phyloP scores from a whole-genome alignment of 2,797 vertebrate species.

The Ptychobarbus kaznakovi region DNA sequence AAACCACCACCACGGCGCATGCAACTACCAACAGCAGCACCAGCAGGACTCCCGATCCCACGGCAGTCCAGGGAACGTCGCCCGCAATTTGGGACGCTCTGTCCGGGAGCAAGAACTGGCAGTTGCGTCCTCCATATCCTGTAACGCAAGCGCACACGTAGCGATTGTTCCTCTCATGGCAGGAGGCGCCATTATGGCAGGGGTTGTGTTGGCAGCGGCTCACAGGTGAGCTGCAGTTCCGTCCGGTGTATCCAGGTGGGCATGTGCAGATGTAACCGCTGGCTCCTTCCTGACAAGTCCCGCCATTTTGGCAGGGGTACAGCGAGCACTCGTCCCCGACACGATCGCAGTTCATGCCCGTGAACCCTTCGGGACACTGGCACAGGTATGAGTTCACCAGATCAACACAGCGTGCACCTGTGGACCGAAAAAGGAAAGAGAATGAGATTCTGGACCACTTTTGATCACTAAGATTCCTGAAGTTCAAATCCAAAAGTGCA shows the following conservation, averaged over 20 bases:
- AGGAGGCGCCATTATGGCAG: slow-evolving; percentile 95
- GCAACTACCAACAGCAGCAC: slow-evolving; percentile 90
- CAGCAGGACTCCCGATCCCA: slow-evolving; percentile 88
- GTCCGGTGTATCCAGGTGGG: slow-evolving; percentile 90
- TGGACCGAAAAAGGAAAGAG: slow-evolving; percentile 54
- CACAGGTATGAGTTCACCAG: slow-evolving; percentile 92
- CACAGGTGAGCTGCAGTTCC: slow-evolving; percentile 91
- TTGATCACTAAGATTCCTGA: neutral
- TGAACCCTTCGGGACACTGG: slow-evolving; percentile 92
- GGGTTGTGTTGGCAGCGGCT: slow-evolving; percentile 92
- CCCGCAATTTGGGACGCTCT: slow-evolving; percentile 81
- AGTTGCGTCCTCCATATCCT: slow-evolving; percentile 92
- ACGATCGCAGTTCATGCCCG: slow-evolving; percentile 89
- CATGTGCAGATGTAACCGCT: slow-evolving; percentile 90
- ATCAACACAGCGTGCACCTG: slow-evolving; percentile 92
- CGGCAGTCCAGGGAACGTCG: slow-evolving; percentile 90
- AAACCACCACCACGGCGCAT: slow-evolving; percentile 87
- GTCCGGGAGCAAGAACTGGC: slow-evolving; percentile 93
- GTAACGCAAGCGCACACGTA: slow-evolving; percentile 91
- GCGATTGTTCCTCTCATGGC: slow-evolving; percentile 91
- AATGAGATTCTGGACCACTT: neutral
- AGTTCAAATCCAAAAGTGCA: neutral
- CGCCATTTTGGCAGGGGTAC: slow-evolving; percentile 90
- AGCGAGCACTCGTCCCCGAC: slow-evolving; percentile 86
- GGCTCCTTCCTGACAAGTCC: slow-evolving; percentile 88